Base-by-base conservation (phyloP, 2,113 vertebrate species). In the Gobio gobio region DNA sequence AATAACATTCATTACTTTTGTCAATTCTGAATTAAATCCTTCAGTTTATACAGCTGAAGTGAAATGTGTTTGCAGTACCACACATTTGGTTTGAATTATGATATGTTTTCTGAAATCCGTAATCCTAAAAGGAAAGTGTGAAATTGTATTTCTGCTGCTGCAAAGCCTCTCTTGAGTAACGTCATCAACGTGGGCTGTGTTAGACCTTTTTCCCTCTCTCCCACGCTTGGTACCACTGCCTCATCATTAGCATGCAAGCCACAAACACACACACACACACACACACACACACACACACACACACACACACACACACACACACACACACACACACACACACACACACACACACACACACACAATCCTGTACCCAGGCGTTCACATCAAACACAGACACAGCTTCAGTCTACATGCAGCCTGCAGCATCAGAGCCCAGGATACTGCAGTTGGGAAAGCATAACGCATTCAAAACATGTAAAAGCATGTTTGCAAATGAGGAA, bases 121-220 rank as follows among this genome's bases (percentile, higher is more conserved):
- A 13, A 77, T 72, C 63, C 82, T 88, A 89, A 73, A 85, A 90
- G 88, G 89, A 90, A 92, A 89, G 87, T 89, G 90, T 89, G 90
- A 92, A 91, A 92, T 91, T 88, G 88, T 89, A 81, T 81, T 88
- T 87, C 91, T 93, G 85, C 88, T 10, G 88, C 86, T 88, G 87
- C 77, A 40, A 81, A 82, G 84, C 79, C 61, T 89, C 87, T 89
- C 90, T 88, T 80, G 83, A 90, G 90, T 87, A 90, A 87, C 86
- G 86, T 88, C 83, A 86, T 70, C 83, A 91, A 88, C 70, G 93
- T 89, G 87, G 93, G 94, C 40, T 90, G 87, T 81, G 90, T 90
- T 92, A 92, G 93, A 94, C 94, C 94, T 92, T 94, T 93, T 88
- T 89, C 91, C 92, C 91, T 90, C 86, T 90, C 93, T 95, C 94